These are phyloP conservation scores for Styela plicata DNA, from an alignment of 23 tunicate genomes.

Conservation along the genomic window DNA sequence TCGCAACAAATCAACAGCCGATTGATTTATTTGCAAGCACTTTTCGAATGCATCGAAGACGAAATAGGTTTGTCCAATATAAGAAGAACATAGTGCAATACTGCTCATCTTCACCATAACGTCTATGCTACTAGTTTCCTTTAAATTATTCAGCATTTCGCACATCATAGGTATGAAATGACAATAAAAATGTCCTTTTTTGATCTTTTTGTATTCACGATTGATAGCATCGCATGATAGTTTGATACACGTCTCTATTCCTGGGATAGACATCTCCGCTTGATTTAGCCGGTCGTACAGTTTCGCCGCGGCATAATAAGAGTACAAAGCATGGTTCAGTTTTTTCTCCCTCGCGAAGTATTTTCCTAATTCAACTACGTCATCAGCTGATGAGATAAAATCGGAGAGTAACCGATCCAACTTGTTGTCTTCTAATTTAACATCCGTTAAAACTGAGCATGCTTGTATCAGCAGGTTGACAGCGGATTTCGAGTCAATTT, in stretches of 20 bases:
- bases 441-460: neutral
- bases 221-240: neutral
- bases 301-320: neutral
- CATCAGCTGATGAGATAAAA: neutral
- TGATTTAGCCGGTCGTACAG: neutral
- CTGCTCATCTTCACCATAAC: neutral
- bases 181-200: neutral
- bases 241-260: neutral
- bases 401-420: neutral
- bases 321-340: neutral
- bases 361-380: neutral
- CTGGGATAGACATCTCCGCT: neutral
- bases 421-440: neutral
- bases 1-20: neutral
- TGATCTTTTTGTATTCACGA: neutral
- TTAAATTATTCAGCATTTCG: neutral
- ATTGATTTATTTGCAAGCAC: neutral
- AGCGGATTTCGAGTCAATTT: neutral
- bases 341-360: neutral
- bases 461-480: neutral
- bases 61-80: neutral
- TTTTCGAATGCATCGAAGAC: neutral
- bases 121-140: neutral
- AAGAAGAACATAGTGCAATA: neutral
- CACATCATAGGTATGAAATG: neutral